A percentile compares a stretch with the other conserved stretches of the same genome.
These are phyloP conservation scores for Odontamblyopus lacepedii DNA, from an alignment of 2,797 vertebrate genomes.

Conservation along the genomic window DNA sequence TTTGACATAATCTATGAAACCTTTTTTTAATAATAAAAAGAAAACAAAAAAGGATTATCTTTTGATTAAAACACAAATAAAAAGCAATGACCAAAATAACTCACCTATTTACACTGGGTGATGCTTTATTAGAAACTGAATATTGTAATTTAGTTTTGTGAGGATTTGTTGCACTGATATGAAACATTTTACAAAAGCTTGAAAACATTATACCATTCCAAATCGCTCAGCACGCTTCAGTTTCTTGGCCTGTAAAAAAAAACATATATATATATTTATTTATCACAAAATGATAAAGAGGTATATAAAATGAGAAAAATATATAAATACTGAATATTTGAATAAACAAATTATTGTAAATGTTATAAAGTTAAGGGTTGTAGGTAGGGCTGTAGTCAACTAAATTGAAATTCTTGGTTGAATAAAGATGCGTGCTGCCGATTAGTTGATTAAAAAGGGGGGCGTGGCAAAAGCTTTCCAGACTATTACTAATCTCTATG, in stretches of 20 bases:
- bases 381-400: no score
- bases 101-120: slow-evolving; percentile 18
- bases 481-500: no score
- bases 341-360: no score
- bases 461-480: no score
- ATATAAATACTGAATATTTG: no score
- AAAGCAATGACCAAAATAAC: not conserved
- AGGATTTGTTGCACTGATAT: slow-evolving; percentile 30
- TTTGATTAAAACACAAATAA: not conserved
- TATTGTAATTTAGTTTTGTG: not conserved
- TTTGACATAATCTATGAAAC: not conserved
- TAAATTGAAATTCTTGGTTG: no score
- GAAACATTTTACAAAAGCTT: slow-evolving; percentile 52
- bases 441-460: no score
- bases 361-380: no score
- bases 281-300: no score
- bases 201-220: slow-evolving; percentile 66
- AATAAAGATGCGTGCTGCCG: no score
- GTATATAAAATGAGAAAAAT: no score
- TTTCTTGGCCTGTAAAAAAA: slow-evolving; percentile 72
- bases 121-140: slow-evolving; percentile 30
- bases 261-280: not conserved
- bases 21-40: not conserved
- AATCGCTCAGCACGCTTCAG: slow-evolving; percentile 76
- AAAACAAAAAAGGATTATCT: not conserved